These are phyloP conservation scores for Sclerodermus sp. DNA, from an alignment of 2,888 invertebrate genomes.

Conservation along the genomic window DNA sequence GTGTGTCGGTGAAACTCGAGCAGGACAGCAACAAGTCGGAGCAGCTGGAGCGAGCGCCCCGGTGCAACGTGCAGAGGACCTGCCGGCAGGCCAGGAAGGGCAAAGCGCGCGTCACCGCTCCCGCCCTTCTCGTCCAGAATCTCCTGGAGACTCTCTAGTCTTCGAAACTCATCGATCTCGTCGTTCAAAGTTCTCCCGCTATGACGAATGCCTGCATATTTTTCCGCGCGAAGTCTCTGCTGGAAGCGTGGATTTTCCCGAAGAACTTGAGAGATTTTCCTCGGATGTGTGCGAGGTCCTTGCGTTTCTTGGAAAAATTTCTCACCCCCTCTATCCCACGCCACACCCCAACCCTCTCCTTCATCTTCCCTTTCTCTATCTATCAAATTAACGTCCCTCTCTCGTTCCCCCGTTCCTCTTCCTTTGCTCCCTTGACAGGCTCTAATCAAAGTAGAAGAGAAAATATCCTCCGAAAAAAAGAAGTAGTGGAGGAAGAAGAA, in stretches of 20 bases:
- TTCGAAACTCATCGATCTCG: conserved; percentile 3
- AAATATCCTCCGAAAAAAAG: neutral
- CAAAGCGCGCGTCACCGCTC: conserved; percentile 45
- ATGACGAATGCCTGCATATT: neutral
- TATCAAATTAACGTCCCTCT: conserved; percentile 1
- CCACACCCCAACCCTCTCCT: too few species aligned
- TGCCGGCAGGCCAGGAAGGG: conserved; percentile 45
- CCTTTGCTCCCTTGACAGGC: conserved; percentile 1
- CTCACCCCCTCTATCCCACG: too few species aligned
- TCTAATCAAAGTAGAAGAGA: too few species aligned
- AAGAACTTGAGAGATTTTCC: too few species aligned
- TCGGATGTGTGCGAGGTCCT: too few species aligned
- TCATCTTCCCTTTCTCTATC: too few species aligned
- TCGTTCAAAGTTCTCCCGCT: neutral
- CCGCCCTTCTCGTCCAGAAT: conserved; percentile 50
- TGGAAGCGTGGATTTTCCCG: too few species aligned
- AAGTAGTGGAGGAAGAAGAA: neutral
- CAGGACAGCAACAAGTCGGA: conserved; percentile 55
- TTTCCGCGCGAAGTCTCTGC: neutral
- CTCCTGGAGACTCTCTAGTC: conserved; percentile 52
- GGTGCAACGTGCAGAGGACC: conserved; percentile 43
- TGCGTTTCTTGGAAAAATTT: too few species aligned
- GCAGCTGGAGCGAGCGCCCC: conserved; percentile 45
- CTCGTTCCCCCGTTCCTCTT: conserved; percentile 1
- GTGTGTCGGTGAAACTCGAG: conserved; percentile 51